Conservation (phyloP, 2,888 invertebrate genomes). For the Diaperis boleti region DNA sequence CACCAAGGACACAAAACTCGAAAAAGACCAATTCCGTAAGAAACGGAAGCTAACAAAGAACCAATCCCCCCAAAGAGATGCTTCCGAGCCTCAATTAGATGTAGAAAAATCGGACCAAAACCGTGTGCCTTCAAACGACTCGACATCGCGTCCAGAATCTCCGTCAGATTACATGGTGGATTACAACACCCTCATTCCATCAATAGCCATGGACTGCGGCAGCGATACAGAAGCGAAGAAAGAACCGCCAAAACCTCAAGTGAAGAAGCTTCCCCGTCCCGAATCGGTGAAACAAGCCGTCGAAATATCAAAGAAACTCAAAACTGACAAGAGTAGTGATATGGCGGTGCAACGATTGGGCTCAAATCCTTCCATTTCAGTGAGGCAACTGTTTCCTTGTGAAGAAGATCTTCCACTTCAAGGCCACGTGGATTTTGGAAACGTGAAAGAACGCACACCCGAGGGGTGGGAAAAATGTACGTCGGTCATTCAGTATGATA, state of each 20-base stretch:
- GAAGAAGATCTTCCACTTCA: constrained; percentile 85
- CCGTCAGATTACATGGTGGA: constrained; percentile 63
- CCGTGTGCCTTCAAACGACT: constrained; percentile 59
- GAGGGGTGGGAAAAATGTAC: constrained; percentile 89
- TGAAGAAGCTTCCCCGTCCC: constrained; percentile 51
- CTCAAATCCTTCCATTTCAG: constrained; percentile 85
- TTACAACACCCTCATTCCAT: constrained; percentile 64
- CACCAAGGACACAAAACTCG: constrained; percentile 56
- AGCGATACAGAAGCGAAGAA: constrained; percentile 60
- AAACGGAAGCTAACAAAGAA: constrained; percentile 63
- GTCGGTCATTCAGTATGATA: constrained; percentile 83
- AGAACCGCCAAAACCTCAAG: constrained; percentile 40
- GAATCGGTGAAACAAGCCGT: constrained; percentile 56
- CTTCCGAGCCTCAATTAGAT: constrained; percentile 45
- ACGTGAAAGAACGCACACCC: constrained; percentile 79
- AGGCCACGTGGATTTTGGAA: constrained; percentile 81
- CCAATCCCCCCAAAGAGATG: constrained; percentile 44
- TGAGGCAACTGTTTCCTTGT: constrained; percentile 83
- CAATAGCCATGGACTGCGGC: constrained; percentile 62
- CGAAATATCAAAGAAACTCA: constrained; percentile 62
- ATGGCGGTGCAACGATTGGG: constrained; percentile 78
- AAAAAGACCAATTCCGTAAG: constrained; percentile 52
- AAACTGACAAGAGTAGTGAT: constrained; percentile 66
- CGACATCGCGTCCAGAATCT: constrained; percentile 60
- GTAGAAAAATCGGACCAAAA: constrained; percentile 49